These are phyloP conservation scores for Nannobrachium achirus DNA, from an alignment of 2,113 vertebrate species.

Conservation along the genomic window DNA sequence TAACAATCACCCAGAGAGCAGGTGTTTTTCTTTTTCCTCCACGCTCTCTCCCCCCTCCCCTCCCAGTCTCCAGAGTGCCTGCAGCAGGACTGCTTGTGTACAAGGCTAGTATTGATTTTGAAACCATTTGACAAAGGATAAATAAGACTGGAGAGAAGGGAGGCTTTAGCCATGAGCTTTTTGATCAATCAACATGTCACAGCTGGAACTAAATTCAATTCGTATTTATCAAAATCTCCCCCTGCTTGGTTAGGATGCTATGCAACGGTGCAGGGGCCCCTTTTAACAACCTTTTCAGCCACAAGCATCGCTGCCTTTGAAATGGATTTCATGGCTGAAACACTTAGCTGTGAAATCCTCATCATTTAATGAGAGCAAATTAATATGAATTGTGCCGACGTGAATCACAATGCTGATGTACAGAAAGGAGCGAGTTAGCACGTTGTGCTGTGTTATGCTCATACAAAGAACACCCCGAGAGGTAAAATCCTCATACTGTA, in stretches of 20 bases:
- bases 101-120: constrained; percentile 93
- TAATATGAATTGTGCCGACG: constrained; percentile 50
- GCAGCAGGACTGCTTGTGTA: constrained; percentile 84
- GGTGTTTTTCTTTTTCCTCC: constrained; percentile 81
- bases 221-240: constrained; percentile 95
- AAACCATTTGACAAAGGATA: constrained; percentile 93
- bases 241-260: constrained; percentile 81
- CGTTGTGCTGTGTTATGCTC: constrained; percentile 20
- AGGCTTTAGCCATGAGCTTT: constrained; percentile 93
- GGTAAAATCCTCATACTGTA: constrained; percentile 24
- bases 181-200: constrained; percentile 99
- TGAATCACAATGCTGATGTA: constrained; percentile 41
- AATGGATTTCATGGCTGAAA: constrained; percentile 71
- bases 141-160: constrained; percentile 91
- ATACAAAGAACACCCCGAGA: constrained; percentile 11
- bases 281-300: constrained; percentile 50
- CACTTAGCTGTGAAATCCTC: constrained; percentile 67
- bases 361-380: constrained; percentile 46
- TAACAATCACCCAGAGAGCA: constrained; percentile 83
- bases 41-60: neutral
- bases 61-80: constrained; percentile 65
- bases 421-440: constrained; percentile 17
- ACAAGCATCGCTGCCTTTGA: constrained; percentile 58
- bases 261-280: constrained; percentile 48
- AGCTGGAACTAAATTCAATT: constrained; percentile 96